Base-by-base conservation (phyloP, 2,113 vertebrate species). In the Rattus rattus region DNA sequence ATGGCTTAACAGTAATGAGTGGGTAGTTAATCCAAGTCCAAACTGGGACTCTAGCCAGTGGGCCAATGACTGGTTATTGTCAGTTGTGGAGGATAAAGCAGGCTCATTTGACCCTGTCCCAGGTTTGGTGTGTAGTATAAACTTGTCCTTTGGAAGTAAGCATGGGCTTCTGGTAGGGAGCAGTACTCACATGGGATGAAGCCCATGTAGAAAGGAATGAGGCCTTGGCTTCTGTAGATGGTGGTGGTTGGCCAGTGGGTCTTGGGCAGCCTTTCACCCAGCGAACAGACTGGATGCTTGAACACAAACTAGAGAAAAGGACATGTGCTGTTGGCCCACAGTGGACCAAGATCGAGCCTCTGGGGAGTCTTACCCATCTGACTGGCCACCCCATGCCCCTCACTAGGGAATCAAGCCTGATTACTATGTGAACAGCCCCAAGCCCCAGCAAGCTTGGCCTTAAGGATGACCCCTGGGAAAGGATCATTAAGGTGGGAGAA, bases 171-270 rank as follows among this genome's bases (percentile, higher is more conserved):
- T 56, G 47, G 13, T 26, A 19, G 47, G 61, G 52, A 75, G 43
- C 26, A 0, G 1, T 39, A 98, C 98, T 98, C 81, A 98, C 99
- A 16, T 2, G 99, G 99, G 19, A 99, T 80, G 0, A 98, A 98
- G 20, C 98, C 98, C 0, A 6, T 47, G 72, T 99, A 99, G 97
- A 92, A 97, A 0, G 99, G 99, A 0, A 96, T 92, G 81, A 98
- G 97, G 16, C 99, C 98, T 0, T 56, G 94, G 22, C 95, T 97
- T 76, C 0, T 96, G 94, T 98, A 99, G 90, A 99, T 96, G 47
- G 79, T 96, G 61, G 7, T 96, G 87, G n/a, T 86, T 11, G 98
- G 98, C 98, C 98, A 98, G 86, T 98, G 92, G 0, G 96, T 97
- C 0, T 1, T 70, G 24, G 98, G 98, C 22, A 97, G 97, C 7